phyloP scores from a whole-genome alignment of 2,113 vertebrate species.

The Clarias macrocephalus region DNA sequence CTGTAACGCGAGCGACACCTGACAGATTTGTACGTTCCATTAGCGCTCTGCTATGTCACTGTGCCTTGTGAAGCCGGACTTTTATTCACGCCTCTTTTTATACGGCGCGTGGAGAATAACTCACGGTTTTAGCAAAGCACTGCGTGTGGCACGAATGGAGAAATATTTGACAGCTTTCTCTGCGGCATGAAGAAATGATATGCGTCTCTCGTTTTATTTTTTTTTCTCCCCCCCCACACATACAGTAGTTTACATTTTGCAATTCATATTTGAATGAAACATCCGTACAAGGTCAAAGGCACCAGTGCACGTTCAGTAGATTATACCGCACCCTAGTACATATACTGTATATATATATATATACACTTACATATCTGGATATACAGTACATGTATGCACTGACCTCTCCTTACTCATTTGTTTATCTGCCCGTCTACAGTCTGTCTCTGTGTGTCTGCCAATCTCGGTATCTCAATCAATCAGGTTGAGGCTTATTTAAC shows the following conservation, averaged over 20 bases:
- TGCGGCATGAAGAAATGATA: constrained; percentile 16
- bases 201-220: background rate
- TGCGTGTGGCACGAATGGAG: background rate
- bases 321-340: background rate
- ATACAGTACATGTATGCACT: background rate
- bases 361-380: background rate
- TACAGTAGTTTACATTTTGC: constrained; percentile 19
- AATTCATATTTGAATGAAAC: constrained; percentile 50
- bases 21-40: background rate
- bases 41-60: background rate
- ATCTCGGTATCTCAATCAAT: background rate
- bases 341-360: constrained; percentile 9
- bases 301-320: background rate
- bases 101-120: background rate
- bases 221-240: constrained; percentile 6
- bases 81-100: background rate
- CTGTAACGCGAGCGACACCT: constrained; percentile 3
- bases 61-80: background rate
- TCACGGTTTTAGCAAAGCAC: constrained; percentile 22
- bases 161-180: constrained; percentile 43
- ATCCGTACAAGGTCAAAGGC: constrained; percentile 60
- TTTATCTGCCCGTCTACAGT: background rate
- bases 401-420: background rate
- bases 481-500: background rate
- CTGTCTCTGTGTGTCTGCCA: background rate